Evolutionary conservation across 2,797 vertebrate genomes (phyloP).

Genomic region (Cephalopachus bancanus): DNA sequence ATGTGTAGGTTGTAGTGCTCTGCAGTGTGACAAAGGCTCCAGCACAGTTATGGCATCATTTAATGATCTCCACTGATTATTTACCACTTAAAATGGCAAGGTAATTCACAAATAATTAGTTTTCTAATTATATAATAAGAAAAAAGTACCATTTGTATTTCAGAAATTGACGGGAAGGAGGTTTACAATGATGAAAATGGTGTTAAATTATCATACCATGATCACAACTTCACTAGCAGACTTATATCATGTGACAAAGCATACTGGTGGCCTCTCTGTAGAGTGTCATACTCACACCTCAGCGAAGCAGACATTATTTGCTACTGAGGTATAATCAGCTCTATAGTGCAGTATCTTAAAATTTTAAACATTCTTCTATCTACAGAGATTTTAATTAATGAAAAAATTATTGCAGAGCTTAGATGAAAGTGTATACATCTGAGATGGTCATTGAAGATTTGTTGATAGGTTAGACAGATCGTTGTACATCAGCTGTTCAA

Average conservation of each 20-base stretch:
- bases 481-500: not conserved
- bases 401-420: conserved; percentile 11
- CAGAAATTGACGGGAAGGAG: conserved; percentile 57
- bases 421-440: conserved; percentile 13
- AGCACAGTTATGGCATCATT: not conserved
- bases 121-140: conserved; percentile 50
- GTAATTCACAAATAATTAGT: conserved; percentile 40
- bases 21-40: not conserved
- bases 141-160: conserved; percentile 50
- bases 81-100: conserved; percentile 46
- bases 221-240: not conserved
- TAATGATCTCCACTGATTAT: conserved; percentile 42
- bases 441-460: conserved; percentile 1
- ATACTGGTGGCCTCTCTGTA: not conserved
- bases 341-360: conserved; percentile 18
- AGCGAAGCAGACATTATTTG: not conserved
- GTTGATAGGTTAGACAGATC: not conserved
- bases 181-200: not conserved
- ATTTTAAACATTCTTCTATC: not conserved
- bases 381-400: conserved; percentile 40
- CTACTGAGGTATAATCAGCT: not conserved
- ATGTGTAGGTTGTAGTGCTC: not conserved
- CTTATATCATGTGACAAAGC: not conserved
- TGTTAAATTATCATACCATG: conserved; percentile 30
- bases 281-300: not conserved